Evolutionary conservation across 2,113 vertebrate species (phyloP).

Genomic region (Uria lomvia): DNA sequence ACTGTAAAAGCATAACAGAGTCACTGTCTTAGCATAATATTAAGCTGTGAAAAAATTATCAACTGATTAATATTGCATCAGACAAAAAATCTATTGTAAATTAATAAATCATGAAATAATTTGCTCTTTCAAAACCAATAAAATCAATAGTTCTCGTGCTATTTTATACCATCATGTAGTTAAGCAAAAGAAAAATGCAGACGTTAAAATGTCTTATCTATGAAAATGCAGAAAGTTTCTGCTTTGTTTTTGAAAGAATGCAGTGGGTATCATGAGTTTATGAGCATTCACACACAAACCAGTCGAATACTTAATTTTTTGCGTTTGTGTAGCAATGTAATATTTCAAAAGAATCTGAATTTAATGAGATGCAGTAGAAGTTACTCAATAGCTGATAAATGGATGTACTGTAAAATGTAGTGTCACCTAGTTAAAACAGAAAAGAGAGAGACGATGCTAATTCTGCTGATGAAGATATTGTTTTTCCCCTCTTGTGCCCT

Average conservation of each 20-base stretch:
- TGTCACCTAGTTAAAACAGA: conserved; percentile 68
- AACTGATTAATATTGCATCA: background rate
- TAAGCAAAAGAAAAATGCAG: conserved; percentile 34
- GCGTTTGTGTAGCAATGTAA: background rate
- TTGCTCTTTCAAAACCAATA: conserved; percentile 10
- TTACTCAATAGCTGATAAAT: conserved; percentile 42
- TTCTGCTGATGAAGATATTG: conserved; percentile 88
- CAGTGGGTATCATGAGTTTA: conserved; percentile 9
- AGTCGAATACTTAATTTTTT: background rate
- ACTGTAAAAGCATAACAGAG: background rate
- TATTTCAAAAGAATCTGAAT: conserved; percentile 13
- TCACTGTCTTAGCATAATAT: background rate
- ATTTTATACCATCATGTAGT: background rate
- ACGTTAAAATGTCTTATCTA: background rate
- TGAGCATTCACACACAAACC: conserved; percentile 10
- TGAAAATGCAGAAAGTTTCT: background rate
- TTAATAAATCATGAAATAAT: conserved; percentile 25
- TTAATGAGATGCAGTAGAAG: background rate
- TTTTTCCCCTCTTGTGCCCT: conserved; percentile 79
- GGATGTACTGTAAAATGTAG: conserved; percentile 29
- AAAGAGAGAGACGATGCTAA: conserved; percentile 74
- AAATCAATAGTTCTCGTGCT: background rate
- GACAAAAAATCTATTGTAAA: background rate
- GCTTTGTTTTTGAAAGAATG: background rate
- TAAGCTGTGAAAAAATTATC: background rate